Conservation (phyloP, 2,888 invertebrate genomes). For the Hydraecia micacea region DNA sequence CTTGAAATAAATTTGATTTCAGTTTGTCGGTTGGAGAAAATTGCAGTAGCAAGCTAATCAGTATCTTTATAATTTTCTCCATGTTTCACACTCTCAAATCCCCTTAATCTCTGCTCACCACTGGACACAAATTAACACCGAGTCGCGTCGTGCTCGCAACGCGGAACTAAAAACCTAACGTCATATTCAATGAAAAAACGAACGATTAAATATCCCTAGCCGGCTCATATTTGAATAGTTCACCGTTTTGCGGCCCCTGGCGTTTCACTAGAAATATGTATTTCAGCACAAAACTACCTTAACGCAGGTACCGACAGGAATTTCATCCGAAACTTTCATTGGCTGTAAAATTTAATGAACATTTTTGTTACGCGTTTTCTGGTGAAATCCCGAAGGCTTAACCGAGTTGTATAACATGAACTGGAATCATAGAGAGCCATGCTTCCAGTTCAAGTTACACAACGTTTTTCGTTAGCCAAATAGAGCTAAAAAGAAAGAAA, state of each 20-base stretch:
- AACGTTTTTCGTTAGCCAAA: too few species aligned
- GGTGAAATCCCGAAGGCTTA: constrained; percentile 23
- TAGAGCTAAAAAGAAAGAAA: background rate
- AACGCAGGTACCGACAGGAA: constrained; percentile 62
- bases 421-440: too few species aligned
- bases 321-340: constrained; percentile 72
- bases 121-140: background rate
- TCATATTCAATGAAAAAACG: constrained; percentile 74
- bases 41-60: background rate
- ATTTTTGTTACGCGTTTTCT: constrained; percentile 62
- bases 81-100: background rate
- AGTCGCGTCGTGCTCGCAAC: constrained; percentile 41
- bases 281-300: constrained; percentile 71
- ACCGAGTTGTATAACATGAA: constrained; percentile 9
- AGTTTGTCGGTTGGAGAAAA: too few species aligned
- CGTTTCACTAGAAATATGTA: constrained; percentile 79
- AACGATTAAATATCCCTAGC: constrained; percentile 72
- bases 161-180: constrained; percentile 38
- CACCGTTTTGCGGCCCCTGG: constrained; percentile 70
- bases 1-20: background rate
- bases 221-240: constrained; percentile 80
- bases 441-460: too few species aligned
- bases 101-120: background rate
- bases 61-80: background rate
- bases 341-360: constrained; percentile 74